Conservation (phyloP, 2,113 vertebrate species). For the Monopterus albus region DNA sequence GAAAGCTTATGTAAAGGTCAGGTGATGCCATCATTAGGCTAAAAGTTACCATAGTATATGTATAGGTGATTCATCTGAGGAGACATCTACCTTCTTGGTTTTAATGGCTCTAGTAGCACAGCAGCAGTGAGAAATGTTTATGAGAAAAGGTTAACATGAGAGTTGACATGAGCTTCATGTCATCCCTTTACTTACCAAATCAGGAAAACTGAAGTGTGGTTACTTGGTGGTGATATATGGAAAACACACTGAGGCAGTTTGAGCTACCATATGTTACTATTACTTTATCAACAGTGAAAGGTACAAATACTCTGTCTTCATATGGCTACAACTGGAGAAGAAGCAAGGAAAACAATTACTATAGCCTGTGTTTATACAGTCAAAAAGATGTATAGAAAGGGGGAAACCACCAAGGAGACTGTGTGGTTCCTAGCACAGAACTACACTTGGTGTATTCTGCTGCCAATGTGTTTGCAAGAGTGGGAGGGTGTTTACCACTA, state of each 20-base stretch:
- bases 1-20: slow-evolving; percentile 19
- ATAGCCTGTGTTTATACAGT: slow-evolving; percentile 45
- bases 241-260: slow-evolving; percentile 46
- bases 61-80: too few species aligned
- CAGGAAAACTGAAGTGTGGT: slow-evolving; percentile 26
- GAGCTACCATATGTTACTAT: slow-evolving; percentile 52
- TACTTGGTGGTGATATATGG: slow-evolving; percentile 33
- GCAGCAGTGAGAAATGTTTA: background rate
- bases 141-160: slow-evolving; percentile 8
- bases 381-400: slow-evolving; percentile 34
- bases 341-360: slow-evolving; percentile 57
- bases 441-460: slow-evolving; percentile 65
- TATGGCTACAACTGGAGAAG: slow-evolving; percentile 28
- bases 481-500: slow-evolving; percentile 40
- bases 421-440: slow-evolving; percentile 26
- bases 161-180: background rate
- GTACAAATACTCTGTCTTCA: slow-evolving; percentile 44
- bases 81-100: too few species aligned
- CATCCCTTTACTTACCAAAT: slow-evolving; percentile 18
- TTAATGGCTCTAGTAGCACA: slow-evolving; percentile 6
- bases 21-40: too few species aligned
- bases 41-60: too few species aligned
- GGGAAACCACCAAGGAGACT: slow-evolving; percentile 48
- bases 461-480: slow-evolving; percentile 51
- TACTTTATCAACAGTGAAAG: slow-evolving; percentile 60